Conservation (phyloP, 2,113 vertebrate genomes). For the Lepisosteus osseus region DNA sequence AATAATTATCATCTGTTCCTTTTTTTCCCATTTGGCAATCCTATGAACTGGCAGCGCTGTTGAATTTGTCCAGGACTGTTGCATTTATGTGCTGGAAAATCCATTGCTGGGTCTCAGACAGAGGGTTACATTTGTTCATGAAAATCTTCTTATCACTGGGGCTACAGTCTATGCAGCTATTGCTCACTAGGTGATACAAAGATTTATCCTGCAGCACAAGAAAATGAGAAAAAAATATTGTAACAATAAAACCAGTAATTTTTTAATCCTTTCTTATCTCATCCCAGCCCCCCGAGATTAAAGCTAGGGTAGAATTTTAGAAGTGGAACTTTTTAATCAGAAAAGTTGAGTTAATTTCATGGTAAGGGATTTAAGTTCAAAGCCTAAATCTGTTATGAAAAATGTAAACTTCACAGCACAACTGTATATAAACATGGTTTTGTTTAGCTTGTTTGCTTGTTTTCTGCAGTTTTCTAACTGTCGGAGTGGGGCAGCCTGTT, state of each 20-base stretch:
- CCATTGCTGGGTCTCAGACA: constrained; percentile 85
- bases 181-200: constrained; percentile 81
- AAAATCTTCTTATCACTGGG: constrained; percentile 85
- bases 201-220: constrained; percentile 74
- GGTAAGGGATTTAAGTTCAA: not conserved
- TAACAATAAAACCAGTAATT: not conserved
- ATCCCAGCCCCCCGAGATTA: constrained; percentile 13
- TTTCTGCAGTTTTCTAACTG: no score
- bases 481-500: no score
- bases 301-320: constrained; percentile 2
- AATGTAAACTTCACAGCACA: no score
- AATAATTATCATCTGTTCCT: constrained; percentile 44
- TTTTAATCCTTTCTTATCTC: constrained; percentile 32
- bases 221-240: not conserved
- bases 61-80: constrained; percentile 83
- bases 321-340: constrained; percentile 6
- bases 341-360: constrained; percentile 23
- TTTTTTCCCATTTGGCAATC: constrained; percentile 1
- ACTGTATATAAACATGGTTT: no score
- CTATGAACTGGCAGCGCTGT: constrained; percentile 47
- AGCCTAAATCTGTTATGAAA: no score
- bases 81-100: constrained; percentile 82
- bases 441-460: no score
- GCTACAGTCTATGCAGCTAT: constrained; percentile 83
- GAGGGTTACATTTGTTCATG: constrained; percentile 85